Evolutionary conservation across 2,797 vertebrate species (phyloP).

Genomic region (Tokudaia tokunoshimensis): DNA sequence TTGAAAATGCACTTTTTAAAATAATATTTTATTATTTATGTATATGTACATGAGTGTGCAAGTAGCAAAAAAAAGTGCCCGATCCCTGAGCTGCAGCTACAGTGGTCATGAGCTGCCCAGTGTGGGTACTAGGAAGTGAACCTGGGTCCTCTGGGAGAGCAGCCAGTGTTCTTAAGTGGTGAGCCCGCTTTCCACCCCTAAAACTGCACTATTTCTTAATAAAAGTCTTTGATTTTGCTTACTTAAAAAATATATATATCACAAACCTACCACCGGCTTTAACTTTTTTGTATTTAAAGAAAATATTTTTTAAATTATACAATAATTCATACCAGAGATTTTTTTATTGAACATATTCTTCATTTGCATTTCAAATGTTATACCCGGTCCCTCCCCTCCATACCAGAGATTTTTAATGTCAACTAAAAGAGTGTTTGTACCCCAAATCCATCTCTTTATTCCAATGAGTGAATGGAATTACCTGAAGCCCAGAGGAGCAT

Average conservation of each 20-base stretch:
- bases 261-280: slow-evolving; percentile 21
- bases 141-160: background rate
- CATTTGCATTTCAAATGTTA: too few species aligned
- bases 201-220: background rate
- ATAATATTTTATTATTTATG: background rate
- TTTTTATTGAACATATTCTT: background rate
- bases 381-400: background rate
- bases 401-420: slow-evolving; percentile 50
- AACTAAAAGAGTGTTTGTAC: slow-evolving; percentile 48
- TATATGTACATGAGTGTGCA: background rate
- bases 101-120: too few species aligned
- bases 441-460: slow-evolving; percentile 55
- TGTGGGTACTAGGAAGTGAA: background rate
- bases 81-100: background rate
- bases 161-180: background rate
- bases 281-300: slow-evolving; percentile 1
- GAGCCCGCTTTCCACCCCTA: background rate
- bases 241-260: background rate
- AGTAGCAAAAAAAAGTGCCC: background rate
- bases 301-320: background rate
- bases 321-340: background rate
- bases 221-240: background rate
- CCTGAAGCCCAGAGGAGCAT: slow-evolving; percentile 54
- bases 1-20: background rate
- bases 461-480: slow-evolving; percentile 64